Percentiles rank a stretch among this genome's conserved stretches.
Conservation (phyloP, 2,797 vertebrate genomes). For the Gobionotothen gibberifrons region DNA sequence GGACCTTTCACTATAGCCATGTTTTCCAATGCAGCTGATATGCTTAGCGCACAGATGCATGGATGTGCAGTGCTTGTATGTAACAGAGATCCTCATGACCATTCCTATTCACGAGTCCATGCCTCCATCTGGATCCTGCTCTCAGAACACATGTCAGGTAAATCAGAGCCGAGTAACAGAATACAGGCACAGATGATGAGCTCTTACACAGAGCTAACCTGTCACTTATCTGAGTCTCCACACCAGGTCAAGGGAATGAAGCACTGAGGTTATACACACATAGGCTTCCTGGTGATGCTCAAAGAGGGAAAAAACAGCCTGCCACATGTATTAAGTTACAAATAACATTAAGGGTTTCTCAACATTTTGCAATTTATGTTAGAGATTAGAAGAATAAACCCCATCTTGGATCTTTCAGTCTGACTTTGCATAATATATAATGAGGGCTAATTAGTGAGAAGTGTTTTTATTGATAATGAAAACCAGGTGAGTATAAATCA, state of each 20-base stretch:
- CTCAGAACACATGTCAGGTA: constrained; percentile 75
- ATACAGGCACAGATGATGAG: constrained; percentile 81
- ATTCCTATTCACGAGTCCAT: constrained; percentile 61
- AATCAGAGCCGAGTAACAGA: constrained; percentile 76
- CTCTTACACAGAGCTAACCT: constrained; percentile 58
- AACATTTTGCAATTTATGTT: constrained; percentile 32
- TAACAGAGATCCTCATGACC: constrained; percentile 41
- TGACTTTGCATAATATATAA: constrained; percentile 11
- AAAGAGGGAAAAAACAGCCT: constrained; percentile 30
- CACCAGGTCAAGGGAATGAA: constrained; percentile 29
- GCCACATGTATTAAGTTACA: constrained; percentile 48
- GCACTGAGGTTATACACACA: constrained; percentile 25
- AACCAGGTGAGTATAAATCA: constrained; percentile 80
- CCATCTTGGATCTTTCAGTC: background rate
- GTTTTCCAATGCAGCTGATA: constrained; percentile 47
- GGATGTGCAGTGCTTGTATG: constrained; percentile 27
- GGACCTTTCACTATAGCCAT: constrained; percentile 3
- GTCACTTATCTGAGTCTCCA: constrained; percentile 67
- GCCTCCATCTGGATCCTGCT: constrained; percentile 79
- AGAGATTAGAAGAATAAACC: constrained; percentile 13
- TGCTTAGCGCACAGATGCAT: constrained; percentile 22
- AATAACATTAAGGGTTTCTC: constrained; percentile 7
- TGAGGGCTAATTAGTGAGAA: constrained; percentile 24
- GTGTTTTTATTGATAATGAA: constrained; percentile 73
- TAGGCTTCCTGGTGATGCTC: constrained; percentile 23